Evolutionary conservation across 2,113 vertebrate genomes (phyloP).

Genomic region (Neotragus pygmaeus): DNA sequence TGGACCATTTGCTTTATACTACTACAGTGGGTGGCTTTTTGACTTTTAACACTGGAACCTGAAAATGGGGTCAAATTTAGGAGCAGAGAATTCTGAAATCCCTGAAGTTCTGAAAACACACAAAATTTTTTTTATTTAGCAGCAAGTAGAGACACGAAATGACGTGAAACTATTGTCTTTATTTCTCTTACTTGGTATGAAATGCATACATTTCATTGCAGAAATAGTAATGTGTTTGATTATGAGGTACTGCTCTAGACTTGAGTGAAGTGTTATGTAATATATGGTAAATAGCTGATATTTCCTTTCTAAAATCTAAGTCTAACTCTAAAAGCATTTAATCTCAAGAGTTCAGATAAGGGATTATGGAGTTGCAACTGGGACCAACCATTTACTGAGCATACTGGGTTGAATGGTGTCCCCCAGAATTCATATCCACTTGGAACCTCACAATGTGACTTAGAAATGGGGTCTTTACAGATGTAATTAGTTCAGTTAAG

Average conservation of each 20-base stretch:
- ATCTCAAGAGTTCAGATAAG: not conserved
- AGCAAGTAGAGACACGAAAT: not conserved
- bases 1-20: not conserved
- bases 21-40: not conserved
- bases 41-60: not conserved
- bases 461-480: not conserved
- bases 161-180: not conserved
- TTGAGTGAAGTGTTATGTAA: not conserved
- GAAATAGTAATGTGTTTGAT: not conserved
- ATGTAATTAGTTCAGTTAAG: not conserved
- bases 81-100: not conserved
- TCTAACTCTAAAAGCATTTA: not conserved
- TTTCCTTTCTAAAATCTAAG: not conserved
- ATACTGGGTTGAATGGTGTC: not conserved
- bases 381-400: not conserved
- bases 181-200: not conserved
- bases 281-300: not conserved
- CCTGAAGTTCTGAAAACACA: not conserved
- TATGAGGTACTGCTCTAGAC: not conserved
- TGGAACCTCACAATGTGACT: not conserved
- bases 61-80: not conserved
- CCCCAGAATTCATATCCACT: not conserved
- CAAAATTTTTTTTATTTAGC: not conserved
- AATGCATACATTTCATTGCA: not conserved
- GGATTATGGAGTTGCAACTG: not conserved